phyloP scores from a whole-genome alignment of 2,888 invertebrate species.

The Prosapia bicincta region DNA sequence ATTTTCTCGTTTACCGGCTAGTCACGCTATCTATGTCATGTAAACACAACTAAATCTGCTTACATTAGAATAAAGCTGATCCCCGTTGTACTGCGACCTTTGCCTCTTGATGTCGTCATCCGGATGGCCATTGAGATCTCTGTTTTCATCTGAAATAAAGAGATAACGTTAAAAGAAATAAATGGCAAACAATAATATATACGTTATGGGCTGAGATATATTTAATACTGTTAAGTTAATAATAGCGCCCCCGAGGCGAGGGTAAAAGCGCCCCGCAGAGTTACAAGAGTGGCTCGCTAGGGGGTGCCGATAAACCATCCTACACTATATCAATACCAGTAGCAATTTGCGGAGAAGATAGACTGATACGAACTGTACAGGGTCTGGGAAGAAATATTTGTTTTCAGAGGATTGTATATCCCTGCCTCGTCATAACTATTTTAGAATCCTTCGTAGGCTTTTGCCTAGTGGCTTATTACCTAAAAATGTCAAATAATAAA shows the following conservation, averaged over 20 bases:
- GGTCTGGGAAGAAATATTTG: too few species aligned
- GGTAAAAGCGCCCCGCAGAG: not conserved
- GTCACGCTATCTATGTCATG: too few species aligned
- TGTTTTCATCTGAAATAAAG: constrained; percentile 71
- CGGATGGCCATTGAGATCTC: constrained; percentile 80
- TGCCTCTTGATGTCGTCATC: constrained; percentile 88
- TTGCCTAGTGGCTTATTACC: too few species aligned
- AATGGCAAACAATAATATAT: not conserved
- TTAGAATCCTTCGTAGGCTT: too few species aligned
- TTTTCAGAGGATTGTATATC: too few species aligned
- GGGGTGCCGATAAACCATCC: not conserved
- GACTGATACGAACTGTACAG: too few species aligned
- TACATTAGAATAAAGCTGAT: constrained; percentile 86
- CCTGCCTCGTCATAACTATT: too few species aligned
- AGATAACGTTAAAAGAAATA: constrained; percentile 12
- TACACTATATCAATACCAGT: not conserved
- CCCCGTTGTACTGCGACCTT: constrained; percentile 83
- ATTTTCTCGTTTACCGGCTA: not conserved
- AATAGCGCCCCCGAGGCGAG: not conserved
- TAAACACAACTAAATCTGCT: constrained; percentile 49
- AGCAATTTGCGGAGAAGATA: not conserved
- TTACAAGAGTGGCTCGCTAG: not conserved
- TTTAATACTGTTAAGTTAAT: not conserved
- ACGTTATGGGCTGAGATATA: not conserved
- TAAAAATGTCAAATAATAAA: too few species aligned